These are phyloP conservation scores for Lithophane socia DNA, from an alignment of 2,888 invertebrate genomes.

Conservation along the genomic window DNA sequence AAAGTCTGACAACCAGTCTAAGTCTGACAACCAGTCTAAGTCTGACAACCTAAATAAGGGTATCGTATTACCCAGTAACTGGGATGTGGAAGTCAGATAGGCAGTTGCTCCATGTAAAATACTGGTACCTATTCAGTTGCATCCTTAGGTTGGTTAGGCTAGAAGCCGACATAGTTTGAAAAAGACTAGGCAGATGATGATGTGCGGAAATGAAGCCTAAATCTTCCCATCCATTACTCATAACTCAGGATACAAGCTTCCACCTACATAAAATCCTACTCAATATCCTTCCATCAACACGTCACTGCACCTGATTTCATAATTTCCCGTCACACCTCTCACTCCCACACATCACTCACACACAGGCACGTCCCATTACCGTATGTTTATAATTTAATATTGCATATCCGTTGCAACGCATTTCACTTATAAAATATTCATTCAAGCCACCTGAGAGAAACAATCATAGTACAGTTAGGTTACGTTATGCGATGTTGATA, in stretches of 20 bases:
- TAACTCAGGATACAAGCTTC: slow-evolving; percentile 1
- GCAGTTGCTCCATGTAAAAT: no score
- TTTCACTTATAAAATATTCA: slow-evolving; percentile 78
- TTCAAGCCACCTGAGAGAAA: slow-evolving; percentile 56
- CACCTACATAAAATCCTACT: slow-evolving; percentile 9
- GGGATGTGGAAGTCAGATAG: no score
- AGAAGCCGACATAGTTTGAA: no score
- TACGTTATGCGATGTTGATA: slow-evolving; percentile 28
- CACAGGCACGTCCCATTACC: slow-evolving; percentile 20
- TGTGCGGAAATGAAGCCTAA: neutral
- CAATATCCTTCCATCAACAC: slow-evolving; percentile 30
- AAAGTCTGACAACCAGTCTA: no score
- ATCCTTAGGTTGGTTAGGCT: no score
- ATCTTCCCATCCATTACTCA: neutral
- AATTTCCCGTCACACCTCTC: slow-evolving; percentile 51
- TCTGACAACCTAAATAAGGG: no score
- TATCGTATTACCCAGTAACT: no score
- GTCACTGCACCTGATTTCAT: slow-evolving; percentile 45
- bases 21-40: no score
- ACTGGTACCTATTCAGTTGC: no score
- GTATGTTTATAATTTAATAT: slow-evolving; percentile 46
- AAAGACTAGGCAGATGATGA: no score
- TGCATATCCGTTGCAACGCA: slow-evolving; percentile 59
- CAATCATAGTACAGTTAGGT: slow-evolving; percentile 25
- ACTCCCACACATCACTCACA: slow-evolving; percentile 30